These are phyloP conservation scores for Cylas formicarius DNA, from an alignment of 1,140 invertebrate genomes.

Conservation along the genomic window DNA sequence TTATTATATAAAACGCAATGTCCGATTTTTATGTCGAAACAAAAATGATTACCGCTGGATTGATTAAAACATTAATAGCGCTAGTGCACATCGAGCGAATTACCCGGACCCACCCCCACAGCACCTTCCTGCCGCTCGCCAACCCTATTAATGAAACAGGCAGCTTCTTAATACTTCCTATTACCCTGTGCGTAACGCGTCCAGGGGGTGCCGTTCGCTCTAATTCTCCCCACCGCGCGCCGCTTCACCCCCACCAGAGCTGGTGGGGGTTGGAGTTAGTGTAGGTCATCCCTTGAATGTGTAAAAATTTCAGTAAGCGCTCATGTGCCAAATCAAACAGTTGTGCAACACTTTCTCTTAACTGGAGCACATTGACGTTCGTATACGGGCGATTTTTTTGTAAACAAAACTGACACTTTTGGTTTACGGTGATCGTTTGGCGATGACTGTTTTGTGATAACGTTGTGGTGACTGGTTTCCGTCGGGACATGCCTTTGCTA, in stretches of 20 bases:
- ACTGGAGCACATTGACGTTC: not conserved
- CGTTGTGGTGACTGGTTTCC: slow-evolving; percentile 1
- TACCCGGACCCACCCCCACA: too few relatives aligned
- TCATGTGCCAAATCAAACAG: slow-evolving; percentile 20
- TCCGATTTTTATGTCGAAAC: too few relatives aligned
- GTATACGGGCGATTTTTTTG: not conserved
- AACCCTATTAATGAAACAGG: too few relatives aligned
- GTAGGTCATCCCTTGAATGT: slow-evolving; percentile 24
- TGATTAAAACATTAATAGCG: too few relatives aligned
- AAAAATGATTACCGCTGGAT: too few relatives aligned
- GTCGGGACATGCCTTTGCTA: slow-evolving; percentile 6
- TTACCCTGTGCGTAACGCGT: too few relatives aligned
- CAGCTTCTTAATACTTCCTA: too few relatives aligned
- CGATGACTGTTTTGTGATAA: slow-evolving; percentile 2
- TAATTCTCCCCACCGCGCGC: slow-evolving; percentile 13
- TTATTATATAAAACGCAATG: too few relatives aligned
- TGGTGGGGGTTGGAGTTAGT: slow-evolving; percentile 19
- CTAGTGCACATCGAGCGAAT: too few relatives aligned
- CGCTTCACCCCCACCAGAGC: slow-evolving; percentile 2
- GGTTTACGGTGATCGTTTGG: not conserved
- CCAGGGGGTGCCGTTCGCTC: slow-evolving; percentile 12
- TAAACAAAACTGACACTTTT: not conserved
- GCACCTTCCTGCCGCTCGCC: too few relatives aligned
- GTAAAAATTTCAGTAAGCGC: slow-evolving; percentile 24
- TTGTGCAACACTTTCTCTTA: slow-evolving; percentile 15